Evolutionary conservation across 23 tunicate species (phyloP).

Genomic region (Corella eumyota): DNA sequence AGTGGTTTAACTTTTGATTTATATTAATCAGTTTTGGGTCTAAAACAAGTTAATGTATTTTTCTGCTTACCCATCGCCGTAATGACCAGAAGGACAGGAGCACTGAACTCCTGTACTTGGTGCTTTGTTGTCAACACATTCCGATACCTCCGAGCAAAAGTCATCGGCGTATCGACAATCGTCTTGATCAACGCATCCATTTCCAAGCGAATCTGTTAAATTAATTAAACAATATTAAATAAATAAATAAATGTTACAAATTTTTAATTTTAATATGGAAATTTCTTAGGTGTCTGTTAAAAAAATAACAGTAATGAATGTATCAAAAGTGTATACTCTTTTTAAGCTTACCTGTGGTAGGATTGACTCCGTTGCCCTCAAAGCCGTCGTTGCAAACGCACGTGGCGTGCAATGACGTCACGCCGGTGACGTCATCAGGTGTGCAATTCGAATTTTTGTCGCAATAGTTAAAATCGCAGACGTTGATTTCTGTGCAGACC

Average conservation of each 20-base stretch:
- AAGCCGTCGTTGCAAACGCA: slow-evolving; percentile 24
- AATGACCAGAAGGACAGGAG: slow-evolving; percentile 15
- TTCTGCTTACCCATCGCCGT: slow-evolving; percentile 60
- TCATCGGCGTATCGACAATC: not conserved
- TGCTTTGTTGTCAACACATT: slow-evolving; percentile 15
- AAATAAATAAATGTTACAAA: too few relatives aligned
- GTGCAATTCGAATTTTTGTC: slow-evolving; percentile 10
- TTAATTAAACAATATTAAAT: not conserved
- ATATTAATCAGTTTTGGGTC: too few relatives aligned
- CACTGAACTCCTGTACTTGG: slow-evolving; percentile 31
- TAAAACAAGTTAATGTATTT: too few relatives aligned
- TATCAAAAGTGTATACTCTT: not conserved
- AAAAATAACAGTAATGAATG: not conserved
- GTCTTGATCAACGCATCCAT: slow-evolving; percentile 3
- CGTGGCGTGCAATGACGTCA: slow-evolving; percentile 7
- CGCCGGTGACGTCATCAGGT: slow-evolving; percentile 3
- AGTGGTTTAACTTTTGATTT: too few relatives aligned
- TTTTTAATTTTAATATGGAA: too few relatives aligned
- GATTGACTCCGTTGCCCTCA: slow-evolving; percentile 27
- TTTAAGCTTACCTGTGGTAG: slow-evolving; percentile 28
- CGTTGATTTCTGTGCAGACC: slow-evolving; percentile 11
- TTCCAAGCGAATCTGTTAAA: slow-evolving; percentile 2
- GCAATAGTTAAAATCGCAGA: slow-evolving; percentile 21
- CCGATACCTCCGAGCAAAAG: slow-evolving; percentile 3
- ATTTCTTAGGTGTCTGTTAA: not conserved